Conservation (phyloP, 2,888 invertebrate species). For the Ophioninae sp. region DNA sequence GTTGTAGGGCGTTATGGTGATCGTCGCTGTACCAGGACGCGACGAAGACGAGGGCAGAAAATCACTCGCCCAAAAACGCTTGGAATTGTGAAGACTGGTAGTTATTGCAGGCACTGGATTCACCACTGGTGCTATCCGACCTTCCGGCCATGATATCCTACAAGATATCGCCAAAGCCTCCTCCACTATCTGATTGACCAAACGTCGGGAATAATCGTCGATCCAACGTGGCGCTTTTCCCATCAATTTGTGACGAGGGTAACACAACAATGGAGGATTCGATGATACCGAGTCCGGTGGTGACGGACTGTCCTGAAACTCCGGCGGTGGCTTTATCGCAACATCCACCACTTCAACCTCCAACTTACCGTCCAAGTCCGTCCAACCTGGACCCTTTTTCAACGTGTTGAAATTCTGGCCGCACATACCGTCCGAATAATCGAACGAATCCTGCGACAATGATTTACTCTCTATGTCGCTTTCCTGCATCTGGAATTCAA, state of each 20-base stretch:
- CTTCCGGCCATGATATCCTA: slow-evolving; percentile 79
- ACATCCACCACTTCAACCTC: slow-evolving; percentile 81
- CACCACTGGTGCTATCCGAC: slow-evolving; percentile 73
- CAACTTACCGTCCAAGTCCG: slow-evolving; percentile 82
- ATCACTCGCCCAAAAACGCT: slow-evolving; percentile 83
- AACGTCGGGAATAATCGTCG: slow-evolving; percentile 81
- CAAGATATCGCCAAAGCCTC: slow-evolving; percentile 82
- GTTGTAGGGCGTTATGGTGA: slow-evolving; percentile 78
- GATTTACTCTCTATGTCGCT: slow-evolving; percentile 91
- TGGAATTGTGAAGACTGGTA: slow-evolving; percentile 63
- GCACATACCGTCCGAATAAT: slow-evolving; percentile 90
- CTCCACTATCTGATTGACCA: slow-evolving; percentile 81
- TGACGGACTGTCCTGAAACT: slow-evolving; percentile 88
- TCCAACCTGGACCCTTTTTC: slow-evolving; percentile 88
- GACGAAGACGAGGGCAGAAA: slow-evolving; percentile 82
- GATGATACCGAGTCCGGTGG: slow-evolving; percentile 79
- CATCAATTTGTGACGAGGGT: slow-evolving; percentile 66
- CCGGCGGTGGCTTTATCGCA: slow-evolving; percentile 92
- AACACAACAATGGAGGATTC: slow-evolving; percentile 73
- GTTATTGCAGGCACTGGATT: slow-evolving; percentile 69
- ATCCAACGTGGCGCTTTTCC: slow-evolving; percentile 72
- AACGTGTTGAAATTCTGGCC: slow-evolving; percentile 92
- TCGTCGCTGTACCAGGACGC: slow-evolving; percentile 75
- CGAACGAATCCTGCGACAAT: slow-evolving; percentile 90
- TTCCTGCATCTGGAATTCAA: slow-evolving; percentile 86